These are phyloP conservation scores for Apis cerana DNA, from an alignment of 1,140 invertebrate genomes.

Conservation along the genomic window DNA sequence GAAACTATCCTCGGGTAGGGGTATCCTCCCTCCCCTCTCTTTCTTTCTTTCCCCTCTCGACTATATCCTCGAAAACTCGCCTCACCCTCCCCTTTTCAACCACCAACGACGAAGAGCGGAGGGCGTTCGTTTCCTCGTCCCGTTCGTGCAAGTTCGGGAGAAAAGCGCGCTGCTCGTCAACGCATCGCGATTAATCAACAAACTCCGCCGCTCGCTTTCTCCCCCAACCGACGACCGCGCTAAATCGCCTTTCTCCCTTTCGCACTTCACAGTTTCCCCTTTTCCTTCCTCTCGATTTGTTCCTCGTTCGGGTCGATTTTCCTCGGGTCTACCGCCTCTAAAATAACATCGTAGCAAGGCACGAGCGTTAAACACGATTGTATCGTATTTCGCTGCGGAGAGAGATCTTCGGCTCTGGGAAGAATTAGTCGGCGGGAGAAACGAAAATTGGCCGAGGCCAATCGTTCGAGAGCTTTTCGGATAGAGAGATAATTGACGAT, in stretches of 20 bases:
- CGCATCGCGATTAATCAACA: not conserved
- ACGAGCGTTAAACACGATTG: not conserved
- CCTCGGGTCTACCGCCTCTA: slow-evolving; percentile 15
- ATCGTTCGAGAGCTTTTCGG: too few relatives aligned
- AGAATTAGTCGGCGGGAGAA: not conserved
- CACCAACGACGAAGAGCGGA: too few relatives aligned
- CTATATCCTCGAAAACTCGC: not conserved
- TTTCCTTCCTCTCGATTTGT: not conserved
- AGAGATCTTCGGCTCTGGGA: not conserved
- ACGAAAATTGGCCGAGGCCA: too few relatives aligned
- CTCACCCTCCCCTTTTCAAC: too few relatives aligned
- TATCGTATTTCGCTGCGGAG: not conserved
- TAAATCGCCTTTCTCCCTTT: not conserved
- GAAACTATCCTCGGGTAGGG: too few relatives aligned
- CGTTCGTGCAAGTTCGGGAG: not conserved
- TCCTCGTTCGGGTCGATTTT: not conserved
- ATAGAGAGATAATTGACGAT: too few relatives aligned
- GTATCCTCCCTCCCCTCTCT: too few relatives aligned
- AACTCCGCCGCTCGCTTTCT: not conserved
- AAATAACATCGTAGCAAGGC: not conserved
- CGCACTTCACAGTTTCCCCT: not conserved
- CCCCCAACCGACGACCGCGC: too few relatives aligned
- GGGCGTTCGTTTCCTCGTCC: not conserved
- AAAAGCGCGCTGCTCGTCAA: not conserved
- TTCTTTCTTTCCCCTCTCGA: not conserved